Base-by-base conservation (phyloP, 2,888 invertebrate species). In the Plebejus argus region DNA sequence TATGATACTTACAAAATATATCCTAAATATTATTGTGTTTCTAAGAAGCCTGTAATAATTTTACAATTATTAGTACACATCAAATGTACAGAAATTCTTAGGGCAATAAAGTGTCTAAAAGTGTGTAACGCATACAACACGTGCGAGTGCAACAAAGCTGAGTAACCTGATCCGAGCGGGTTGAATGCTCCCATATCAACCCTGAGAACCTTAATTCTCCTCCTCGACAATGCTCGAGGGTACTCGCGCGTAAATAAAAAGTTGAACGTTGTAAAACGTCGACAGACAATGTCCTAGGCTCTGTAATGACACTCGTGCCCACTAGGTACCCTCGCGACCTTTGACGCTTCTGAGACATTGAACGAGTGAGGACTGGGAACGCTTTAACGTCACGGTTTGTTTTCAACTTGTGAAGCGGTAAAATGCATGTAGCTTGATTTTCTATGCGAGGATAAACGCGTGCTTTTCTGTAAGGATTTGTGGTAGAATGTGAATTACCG, bases 121-220 rank as follows among this genome's bases (percentile, higher is more conserved):
- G 66, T 28, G 61, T 45, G n/a, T 5, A 28, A 8, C 10, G 10
- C 20, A 49, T 49, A 18, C 49, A 91, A 91, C 92, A 92, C 92
- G 92, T 92, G 92, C 91, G 90, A 90, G 89, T 89, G 87, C 87
- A 87, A 93, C 92, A 93, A 93, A 90, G 93, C 90, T 89, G 89
- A 87, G 93, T 92, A 93, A 94, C 92, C 89, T 89, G 91, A 94
- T 93, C 92, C 91, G 87, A 89, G 87, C 86, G 88, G 89, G 93
- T 92, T 94, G 93, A 94, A 94, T 94, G 92, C 91, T 92, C 93
- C 93, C 93, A 93, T 93, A 93, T 93, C 92, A 91, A 88, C 89
- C 87, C 86, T 83, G 89, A 92, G 92, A 89, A 89, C 91, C 91
- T 92, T 93, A 92, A 93, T 93, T 92, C 92, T 88, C 90, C 91